Base-by-base conservation (phyloP, 2,113 vertebrate genomes). In the Notothenia coriiceps region DNA sequence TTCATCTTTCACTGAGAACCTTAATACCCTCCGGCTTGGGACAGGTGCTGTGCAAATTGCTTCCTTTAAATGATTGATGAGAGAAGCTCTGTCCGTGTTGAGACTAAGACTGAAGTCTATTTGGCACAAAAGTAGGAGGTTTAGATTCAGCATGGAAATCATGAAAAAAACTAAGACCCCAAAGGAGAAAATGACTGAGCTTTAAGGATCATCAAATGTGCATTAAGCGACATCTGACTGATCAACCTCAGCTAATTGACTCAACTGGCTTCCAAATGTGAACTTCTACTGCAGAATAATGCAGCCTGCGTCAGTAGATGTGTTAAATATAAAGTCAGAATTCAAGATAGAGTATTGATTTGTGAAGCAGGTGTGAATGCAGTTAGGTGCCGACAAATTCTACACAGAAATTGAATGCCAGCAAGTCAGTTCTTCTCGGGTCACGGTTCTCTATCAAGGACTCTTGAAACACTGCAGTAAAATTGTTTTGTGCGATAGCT, bases 31-130 rank as follows among this genome's bases (percentile, higher is more conserved):
- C 64, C 77, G 89, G 79, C 78, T 83, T 85, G 40, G 80, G 86
- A 91, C 91, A 93, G 89, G 79, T 92, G 90, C 79, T 85, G 81
- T 76, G 86, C 79, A 91, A 89, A 92, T 90, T 90, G 77, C 85
- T 79, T 85, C 15, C n/a, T 44, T 69, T 89, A 84, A 93, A 91
- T 93, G 88, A 95, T 94, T 90, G 88, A 92, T 70, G 84, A 89
- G 62, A 57, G 12, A 70, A 76, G 35, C 79, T 90, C 57, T 55
- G 77, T 73, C 74, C 54, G 17, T 64, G 33, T 50, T 74, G 68
- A 44, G 62, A 59, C 66, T 64, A 47, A 80, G 76, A 89, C 77
- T 79, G 63, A 80, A 73, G 60, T 10, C 25, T 63, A 35, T 70
- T 43, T 25, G 54, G 78, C 66, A 46, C 67, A 65, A 44, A 78